These are phyloP conservation scores for Druon quercuslanigerum DNA, from an alignment of 1,140 invertebrate genomes.

Conservation along the genomic window DNA sequence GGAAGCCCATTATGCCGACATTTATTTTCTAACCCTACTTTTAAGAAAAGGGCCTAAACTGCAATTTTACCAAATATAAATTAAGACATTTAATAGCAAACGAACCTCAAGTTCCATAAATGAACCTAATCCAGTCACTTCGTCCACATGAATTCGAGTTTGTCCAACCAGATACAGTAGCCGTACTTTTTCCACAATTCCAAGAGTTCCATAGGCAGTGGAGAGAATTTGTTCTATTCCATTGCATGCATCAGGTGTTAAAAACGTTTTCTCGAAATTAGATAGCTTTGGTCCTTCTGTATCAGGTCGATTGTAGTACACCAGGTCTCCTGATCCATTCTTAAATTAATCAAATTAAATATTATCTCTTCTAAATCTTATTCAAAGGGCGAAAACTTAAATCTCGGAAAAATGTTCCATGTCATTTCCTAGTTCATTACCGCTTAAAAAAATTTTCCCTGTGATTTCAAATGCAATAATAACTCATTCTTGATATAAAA, in stretches of 20 bases:
- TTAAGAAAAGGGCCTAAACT: too few relatives aligned
- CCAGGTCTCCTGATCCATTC: conserved; percentile 79
- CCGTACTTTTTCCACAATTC: conserved; percentile 84
- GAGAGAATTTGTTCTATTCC: conserved; percentile 74
- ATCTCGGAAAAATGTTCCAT: background rate
- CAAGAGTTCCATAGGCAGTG: conserved; percentile 79
- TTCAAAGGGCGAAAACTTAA: background rate
- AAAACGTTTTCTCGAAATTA: conserved; percentile 78
- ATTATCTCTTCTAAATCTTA: conserved; percentile 35
- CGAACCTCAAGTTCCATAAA: conserved; percentile 93
- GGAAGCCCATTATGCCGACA: too few relatives aligned
- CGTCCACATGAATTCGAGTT: conserved; percentile 92
- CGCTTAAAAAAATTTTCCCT: background rate
- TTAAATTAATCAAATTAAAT: conserved; percentile 44
- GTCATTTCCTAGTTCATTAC: too few relatives aligned
- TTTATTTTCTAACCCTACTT: too few relatives aligned
- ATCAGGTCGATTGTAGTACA: conserved; percentile 87
- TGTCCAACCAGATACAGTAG: conserved; percentile 87
- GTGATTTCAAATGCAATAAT: conserved; percentile 14
- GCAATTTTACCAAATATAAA: too few relatives aligned
- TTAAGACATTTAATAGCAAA: background rate
- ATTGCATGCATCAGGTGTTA: conserved; percentile 68
- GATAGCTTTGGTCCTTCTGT: conserved; percentile 82
- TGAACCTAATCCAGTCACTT: conserved; percentile 86
- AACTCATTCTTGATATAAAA: conserved; percentile 26